phyloP scores from a whole-genome alignment of 2,797 vertebrate species.

The Poecilia picta region DNA sequence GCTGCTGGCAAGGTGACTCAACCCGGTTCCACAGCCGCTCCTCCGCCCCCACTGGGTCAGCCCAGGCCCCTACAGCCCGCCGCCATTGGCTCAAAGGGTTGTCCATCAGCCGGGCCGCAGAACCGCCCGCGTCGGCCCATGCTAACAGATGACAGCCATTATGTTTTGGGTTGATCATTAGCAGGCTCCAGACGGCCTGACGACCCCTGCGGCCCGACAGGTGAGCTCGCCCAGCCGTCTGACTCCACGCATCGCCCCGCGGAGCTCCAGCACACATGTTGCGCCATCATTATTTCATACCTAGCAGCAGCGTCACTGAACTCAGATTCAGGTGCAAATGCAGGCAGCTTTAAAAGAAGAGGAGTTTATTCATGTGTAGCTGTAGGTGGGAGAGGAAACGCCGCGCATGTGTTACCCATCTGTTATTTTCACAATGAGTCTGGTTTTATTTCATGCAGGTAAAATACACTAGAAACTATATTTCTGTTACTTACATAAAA shows the following conservation, averaged over 20 bases:
- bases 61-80: background rate
- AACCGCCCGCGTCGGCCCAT: conserved; percentile 47
- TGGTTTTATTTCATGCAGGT: conserved; percentile 5
- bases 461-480: background rate
- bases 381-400: conserved; percentile 25
- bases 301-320: conserved; percentile 58
- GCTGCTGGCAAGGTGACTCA: conserved; percentile 79
- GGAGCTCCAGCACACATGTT: conserved; percentile 62
- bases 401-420: conserved; percentile 31
- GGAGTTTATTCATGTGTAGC: background rate
- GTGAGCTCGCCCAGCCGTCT: conserved; percentile 63
- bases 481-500: background rate
- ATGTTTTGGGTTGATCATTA: conserved; percentile 72
- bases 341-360: conserved; percentile 32
- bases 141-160: conserved; percentile 35
- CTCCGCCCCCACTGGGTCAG: conserved; percentile 41
- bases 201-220: conserved; percentile 65
- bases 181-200: conserved; percentile 66
- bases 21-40: conserved; percentile 30
- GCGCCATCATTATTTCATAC: conserved; percentile 73
- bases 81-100: conserved; percentile 64
- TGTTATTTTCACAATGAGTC: conserved; percentile 22
- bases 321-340: conserved; percentile 54
- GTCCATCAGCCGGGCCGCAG: conserved; percentile 46
- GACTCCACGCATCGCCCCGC: conserved; percentile 67